Percentiles rank a stretch among this genome's conserved stretches.
Conservation (phyloP, 2,888 invertebrate species). For the Drosophila neotestacea region DNA sequence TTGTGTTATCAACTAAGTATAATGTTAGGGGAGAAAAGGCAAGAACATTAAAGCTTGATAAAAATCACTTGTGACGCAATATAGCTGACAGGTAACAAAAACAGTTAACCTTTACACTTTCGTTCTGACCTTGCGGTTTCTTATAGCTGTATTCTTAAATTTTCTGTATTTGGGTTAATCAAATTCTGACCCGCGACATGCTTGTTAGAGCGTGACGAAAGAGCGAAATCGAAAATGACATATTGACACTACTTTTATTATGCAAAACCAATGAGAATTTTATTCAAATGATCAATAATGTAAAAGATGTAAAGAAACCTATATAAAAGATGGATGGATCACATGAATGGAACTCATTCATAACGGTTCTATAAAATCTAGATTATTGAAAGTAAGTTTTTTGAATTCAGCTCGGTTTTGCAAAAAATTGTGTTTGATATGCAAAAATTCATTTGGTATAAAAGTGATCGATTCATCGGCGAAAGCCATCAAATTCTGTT, state of each 20-base stretch:
- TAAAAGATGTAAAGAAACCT: slow-evolving; percentile 30
- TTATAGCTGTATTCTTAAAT: slow-evolving; percentile 5
- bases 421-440: slow-evolving; percentile 15
- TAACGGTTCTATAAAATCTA: slow-evolving; percentile 57
- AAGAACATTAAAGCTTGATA: not conserved
- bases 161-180: slow-evolving; percentile 37
- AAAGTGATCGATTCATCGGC: slow-evolving; percentile 48
- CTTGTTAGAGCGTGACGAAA: slow-evolving; percentile 18
- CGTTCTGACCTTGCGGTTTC: slow-evolving; percentile 49
- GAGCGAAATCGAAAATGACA: slow-evolving; percentile 16
- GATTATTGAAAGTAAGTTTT: slow-evolving; percentile 43
- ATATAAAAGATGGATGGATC: slow-evolving; percentile 41
- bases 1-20: not conserved
- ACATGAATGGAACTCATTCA: slow-evolving; percentile 17
- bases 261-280: slow-evolving; percentile 44
- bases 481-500: slow-evolving; percentile 49
- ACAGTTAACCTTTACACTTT: slow-evolving; percentile 48
- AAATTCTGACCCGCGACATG: slow-evolving; percentile 36
- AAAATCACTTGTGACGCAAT: slow-evolving; percentile 32
- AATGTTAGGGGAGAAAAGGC: not conserved
- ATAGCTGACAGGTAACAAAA: slow-evolving; percentile 8
- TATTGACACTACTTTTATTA: slow-evolving; percentile 28
- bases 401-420: not conserved
- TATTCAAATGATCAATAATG: slow-evolving; percentile 33
- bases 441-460: slow-evolving; percentile 46